Base-by-base conservation (phyloP, 2,113 vertebrate species). In the Myiopsitta monachus region DNA sequence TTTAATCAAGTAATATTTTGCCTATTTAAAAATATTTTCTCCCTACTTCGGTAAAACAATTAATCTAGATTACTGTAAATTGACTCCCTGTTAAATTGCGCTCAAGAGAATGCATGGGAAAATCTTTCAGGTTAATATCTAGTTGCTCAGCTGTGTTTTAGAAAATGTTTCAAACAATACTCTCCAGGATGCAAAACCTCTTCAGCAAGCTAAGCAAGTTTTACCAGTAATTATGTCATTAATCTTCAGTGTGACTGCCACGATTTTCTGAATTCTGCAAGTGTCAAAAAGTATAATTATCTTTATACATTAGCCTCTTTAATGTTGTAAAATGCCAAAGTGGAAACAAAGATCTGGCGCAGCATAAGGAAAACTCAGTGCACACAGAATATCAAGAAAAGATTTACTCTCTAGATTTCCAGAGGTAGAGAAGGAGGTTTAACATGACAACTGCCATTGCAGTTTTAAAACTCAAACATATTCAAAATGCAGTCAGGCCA, bases 31-130 rank as follows among this genome's bases (percentile, higher is more conserved):
- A 95, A 80, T 67, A 80, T 83, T 94, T 92, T 63, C n/a, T 89
- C 23, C 28, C 55, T 75, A 41, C 67, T 89, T 69, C 66, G 44
- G 57, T 70, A 70, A 90, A 77, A 75, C n/a, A 92, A 83, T 96
- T 93, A 67, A 77, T 96, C 83, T 83, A 75, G 64, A 88, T 96
- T 63, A 96, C 43, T 61, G 38, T 55, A 93, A 95, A 93, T 16
- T 77, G 84, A 77, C 46, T 95, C 81, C 19, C 67, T 92, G 51
- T 85, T 90, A 80, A 90, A 91, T 93, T 61, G 88, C 39, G 21
- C 75, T 86, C n/a, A 93, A 75, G 92, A 93, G 90, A 94, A 95
- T 73, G 85, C 85, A 88, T 83, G 93, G 88, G 92, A 96, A 97
- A 96, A 93, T 63, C 51, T 74, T 96, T 70, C 59, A 70, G 31